These are phyloP conservation scores for Luperina testacea DNA, from an alignment of 2,888 invertebrate species.

Conservation along the genomic window DNA sequence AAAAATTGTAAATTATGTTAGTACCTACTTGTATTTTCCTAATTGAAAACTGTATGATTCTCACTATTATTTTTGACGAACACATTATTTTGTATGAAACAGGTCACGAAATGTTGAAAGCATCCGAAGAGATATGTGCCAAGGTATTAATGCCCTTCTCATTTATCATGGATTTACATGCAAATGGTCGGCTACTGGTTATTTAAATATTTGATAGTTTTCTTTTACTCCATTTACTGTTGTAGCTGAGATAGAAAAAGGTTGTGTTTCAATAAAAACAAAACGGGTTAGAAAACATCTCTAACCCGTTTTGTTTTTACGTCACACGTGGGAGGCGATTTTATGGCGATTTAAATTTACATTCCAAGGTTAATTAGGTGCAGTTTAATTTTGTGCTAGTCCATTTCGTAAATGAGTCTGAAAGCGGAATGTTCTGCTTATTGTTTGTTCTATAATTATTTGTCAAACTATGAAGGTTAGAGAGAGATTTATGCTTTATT, in stretches of 20 bases:
- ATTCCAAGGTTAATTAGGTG: slow-evolving; percentile 31
- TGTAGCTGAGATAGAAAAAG: slow-evolving; percentile 31
- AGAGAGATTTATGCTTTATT: not conserved
- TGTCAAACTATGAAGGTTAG: not conserved
- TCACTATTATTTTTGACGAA: not conserved
- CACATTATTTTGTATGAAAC: slow-evolving; percentile 19
- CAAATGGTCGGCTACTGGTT: slow-evolving; percentile 33
- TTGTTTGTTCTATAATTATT: not conserved
- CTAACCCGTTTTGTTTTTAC: slow-evolving; percentile 8
- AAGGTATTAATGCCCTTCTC: slow-evolving; percentile 58
- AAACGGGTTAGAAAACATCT: slow-evolving; percentile 1
- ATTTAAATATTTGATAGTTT: slow-evolving; percentile 42
- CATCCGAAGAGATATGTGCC: slow-evolving; percentile 34
- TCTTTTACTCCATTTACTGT: slow-evolving; percentile 45
- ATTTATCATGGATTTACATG: slow-evolving; percentile 51
- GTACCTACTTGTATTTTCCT: not conserved
- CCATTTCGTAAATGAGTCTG: slow-evolving; percentile 2
- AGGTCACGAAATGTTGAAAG: not conserved
- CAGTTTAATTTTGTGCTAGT: slow-evolving; percentile 17
- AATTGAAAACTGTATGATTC: not conserved
- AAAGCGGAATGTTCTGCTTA: not conserved
- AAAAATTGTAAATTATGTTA: not conserved
- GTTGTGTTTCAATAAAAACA: slow-evolving; percentile 34
- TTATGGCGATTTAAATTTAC: slow-evolving; percentile 22
- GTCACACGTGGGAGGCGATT: slow-evolving; percentile 7